Base-by-base conservation (phyloP, 2,888 invertebrate species). In the Boloria selene region DNA sequence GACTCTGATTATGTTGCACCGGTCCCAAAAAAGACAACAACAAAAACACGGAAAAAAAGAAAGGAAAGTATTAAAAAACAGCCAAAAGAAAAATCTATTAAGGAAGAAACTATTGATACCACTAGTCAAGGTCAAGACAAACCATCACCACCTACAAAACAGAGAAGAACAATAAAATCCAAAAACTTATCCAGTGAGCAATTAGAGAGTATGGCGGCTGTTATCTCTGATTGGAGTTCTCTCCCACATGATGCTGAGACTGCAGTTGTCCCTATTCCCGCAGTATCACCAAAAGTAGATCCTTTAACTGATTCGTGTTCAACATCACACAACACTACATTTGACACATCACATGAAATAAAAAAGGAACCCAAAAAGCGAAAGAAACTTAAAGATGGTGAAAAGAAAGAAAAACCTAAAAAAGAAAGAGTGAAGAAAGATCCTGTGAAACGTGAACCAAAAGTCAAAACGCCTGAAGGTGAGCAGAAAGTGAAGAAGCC, bases 1-100 rank as follows among this genome's bases (percentile, higher is more conserved):
- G 93, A 93, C 72, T 92, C 91, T 0, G 93, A 93, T 69, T 93
- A 92, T 72, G 87, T 75, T 66, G 84, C 80, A 26, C 85, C 87
- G 7, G 86, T 77, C 44, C 60, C 71, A 26, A 87, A 77, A 67
- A 86, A 79, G 70, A 74, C 65, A 45, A 72, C 79, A 0, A 72
- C 79, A 0, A 85, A 82, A 73, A 69, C 77, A 18, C 80, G 75
- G 63, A 86, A 79, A 79, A 87, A 82, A 75, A 78, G 74, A 64
- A 85, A 80, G 69, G 83, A 80, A 2, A 77, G 72, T 64, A 22
- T 74, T 5, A 86, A 86, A 58, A 86, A 82, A 53, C 83, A 83
- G 26, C 22, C 63, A 3, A 74, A 79, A 73, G 67, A 65, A 4
- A 83, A 80, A 67, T 67, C 69, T 60, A 72, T 72, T 51, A 77